Evolutionary conservation across 2,888 invertebrate species (phyloP).

Genomic region (Tetanocera ferruginea): DNA sequence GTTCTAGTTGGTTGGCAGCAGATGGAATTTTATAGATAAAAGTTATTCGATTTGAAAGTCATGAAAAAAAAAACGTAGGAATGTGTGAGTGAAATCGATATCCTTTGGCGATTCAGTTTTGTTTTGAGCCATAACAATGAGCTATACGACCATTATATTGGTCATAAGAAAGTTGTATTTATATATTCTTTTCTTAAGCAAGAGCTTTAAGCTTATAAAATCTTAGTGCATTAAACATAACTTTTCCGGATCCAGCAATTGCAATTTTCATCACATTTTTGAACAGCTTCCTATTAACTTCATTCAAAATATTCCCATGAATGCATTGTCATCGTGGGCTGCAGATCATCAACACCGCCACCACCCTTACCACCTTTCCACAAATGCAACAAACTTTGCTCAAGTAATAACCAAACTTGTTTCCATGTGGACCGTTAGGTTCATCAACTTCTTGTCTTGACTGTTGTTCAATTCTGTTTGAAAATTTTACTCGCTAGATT

Average conservation of each 20-base stretch:
- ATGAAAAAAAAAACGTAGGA: not conserved
- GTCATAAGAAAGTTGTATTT: too few relatives aligned
- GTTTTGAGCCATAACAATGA: not conserved
- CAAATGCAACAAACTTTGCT: too few relatives aligned
- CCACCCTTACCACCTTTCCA: too few relatives aligned
- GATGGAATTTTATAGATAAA: conserved; percentile 25
- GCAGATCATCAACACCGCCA: too few relatives aligned
- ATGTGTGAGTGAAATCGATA: conserved; percentile 6
- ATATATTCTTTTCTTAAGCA: not conserved
- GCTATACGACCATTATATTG: too few relatives aligned
- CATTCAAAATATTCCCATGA: too few relatives aligned
- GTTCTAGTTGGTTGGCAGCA: conserved; percentile 3
- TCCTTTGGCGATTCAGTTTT: not conserved
- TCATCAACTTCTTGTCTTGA: not conserved
- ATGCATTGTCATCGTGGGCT: too few relatives aligned
- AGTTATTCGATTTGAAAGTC: conserved; percentile 22
- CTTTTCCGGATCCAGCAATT: too few relatives aligned
- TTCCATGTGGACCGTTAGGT: not conserved
- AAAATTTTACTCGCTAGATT: not conserved
- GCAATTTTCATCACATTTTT: too few relatives aligned
- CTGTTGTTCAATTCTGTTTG: too few relatives aligned
- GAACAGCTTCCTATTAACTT: too few relatives aligned
- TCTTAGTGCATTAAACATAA: not conserved
- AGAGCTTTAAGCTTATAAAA: not conserved
- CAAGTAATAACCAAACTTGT: not conserved